A percentile compares a stretch with the other conserved stretches of the same genome.
Evolutionary conservation across 2,797 vertebrate genomes (phyloP).

Genomic region (Hipposideros larvatus): DNA sequence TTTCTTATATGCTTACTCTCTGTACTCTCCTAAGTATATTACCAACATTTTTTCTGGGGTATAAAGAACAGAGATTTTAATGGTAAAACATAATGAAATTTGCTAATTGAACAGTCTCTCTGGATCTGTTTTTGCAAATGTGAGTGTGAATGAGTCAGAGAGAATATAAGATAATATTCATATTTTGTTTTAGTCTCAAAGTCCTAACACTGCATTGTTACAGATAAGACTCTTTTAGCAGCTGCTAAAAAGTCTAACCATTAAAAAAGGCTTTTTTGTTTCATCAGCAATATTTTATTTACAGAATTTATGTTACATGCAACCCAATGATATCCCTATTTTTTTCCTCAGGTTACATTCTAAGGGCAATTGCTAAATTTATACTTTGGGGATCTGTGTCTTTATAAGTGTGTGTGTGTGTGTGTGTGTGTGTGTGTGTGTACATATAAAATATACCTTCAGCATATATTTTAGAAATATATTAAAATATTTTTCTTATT

Average conservation of each 20-base stretch:
- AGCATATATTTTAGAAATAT: background rate
- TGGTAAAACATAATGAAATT: constrained; percentile 7
- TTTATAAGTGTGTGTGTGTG: background rate
- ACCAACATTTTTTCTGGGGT: background rate
- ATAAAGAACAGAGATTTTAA: constrained; percentile 25
- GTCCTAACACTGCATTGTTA: background rate
- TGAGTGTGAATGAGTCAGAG: background rate
- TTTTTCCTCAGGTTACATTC: background rate
- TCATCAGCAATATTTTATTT: background rate
- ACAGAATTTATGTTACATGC: background rate
- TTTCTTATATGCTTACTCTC: background rate
- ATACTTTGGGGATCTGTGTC: background rate
- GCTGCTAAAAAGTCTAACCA: background rate
- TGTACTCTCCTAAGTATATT: background rate
- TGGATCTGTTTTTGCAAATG: constrained; percentile 8
- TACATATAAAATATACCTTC: background rate
- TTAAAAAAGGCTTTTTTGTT: background rate
- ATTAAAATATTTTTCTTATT: background rate
- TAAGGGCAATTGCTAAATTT: background rate
- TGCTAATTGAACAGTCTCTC: background rate
- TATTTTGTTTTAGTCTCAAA: constrained; percentile 30
- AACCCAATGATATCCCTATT: background rate
- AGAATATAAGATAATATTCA: background rate
- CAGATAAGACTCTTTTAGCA: background rate
- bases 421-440: too few relatives aligned